phyloP scores from a whole-genome alignment of 1,140 invertebrate genomes.

The Sitodiplosis mosellana region DNA sequence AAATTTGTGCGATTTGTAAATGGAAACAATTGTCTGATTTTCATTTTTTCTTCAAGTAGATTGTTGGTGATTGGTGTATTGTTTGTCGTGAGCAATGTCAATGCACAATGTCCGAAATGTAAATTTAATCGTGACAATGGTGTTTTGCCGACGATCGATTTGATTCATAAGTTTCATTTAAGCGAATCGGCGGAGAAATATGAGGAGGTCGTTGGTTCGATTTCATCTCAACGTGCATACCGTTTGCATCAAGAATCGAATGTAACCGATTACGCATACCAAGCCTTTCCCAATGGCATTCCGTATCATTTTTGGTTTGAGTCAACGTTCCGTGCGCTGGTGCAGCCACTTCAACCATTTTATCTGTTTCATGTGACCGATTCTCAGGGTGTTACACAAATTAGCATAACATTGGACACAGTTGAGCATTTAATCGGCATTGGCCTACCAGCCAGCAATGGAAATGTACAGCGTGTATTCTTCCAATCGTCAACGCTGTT shows the following conservation, averaged over 20 bases:
- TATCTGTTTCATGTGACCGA: constrained; percentile 44
- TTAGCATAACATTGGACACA: constrained; percentile 46
- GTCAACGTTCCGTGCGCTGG: constrained; percentile 39
- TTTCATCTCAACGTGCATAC: constrained; percentile 56
- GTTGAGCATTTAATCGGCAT: constrained; percentile 38
- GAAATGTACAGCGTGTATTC: constrained; percentile 35
- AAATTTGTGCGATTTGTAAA: no score
- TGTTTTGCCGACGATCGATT: constrained; percentile 58
- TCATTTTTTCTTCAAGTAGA: no score
- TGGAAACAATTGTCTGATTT: no score
- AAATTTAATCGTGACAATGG: constrained; percentile 37
- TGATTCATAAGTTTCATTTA: constrained; percentile 53
- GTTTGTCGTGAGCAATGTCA: no score
- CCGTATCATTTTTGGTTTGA: constrained; percentile 55
- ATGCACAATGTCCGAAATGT: no score
- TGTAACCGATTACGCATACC: constrained; percentile 47
- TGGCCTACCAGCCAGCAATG: constrained; percentile 35
- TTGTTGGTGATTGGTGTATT: no score
- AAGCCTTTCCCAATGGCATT: constrained; percentile 27
- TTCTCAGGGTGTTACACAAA: constrained; percentile 36
- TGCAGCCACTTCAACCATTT: constrained; percentile 39
- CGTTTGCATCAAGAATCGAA: constrained; percentile 49
- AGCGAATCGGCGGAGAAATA: constrained; percentile 37
- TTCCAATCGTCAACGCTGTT: constrained; percentile 43
- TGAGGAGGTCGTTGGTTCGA: constrained; percentile 51